Evolutionary conservation across 2,888 invertebrate genomes (phyloP).

Genomic region (Orchesella flavescens): DNA sequence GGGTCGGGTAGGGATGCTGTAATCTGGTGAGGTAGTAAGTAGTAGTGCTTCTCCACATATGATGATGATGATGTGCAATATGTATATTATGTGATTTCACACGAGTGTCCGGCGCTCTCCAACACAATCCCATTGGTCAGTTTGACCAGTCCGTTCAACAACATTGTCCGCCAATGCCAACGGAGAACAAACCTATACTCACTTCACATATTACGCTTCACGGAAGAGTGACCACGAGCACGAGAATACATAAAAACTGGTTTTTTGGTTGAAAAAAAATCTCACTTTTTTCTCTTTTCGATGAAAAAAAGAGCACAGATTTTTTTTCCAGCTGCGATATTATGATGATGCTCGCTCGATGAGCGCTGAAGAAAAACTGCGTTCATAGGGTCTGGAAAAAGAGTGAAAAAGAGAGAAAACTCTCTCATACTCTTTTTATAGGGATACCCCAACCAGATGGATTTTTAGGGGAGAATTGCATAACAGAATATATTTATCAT

Average conservation of each 20-base stretch:
- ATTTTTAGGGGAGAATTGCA: neutral
- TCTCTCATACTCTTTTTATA: neutral
- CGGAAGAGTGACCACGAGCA: constrained; percentile 1
- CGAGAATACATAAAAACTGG: neutral
- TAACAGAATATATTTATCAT: neutral
- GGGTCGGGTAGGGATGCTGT: too few species aligned
- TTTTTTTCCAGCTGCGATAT: constrained; percentile 25
- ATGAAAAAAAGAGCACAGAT: constrained; percentile 3
- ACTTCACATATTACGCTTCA: neutral
- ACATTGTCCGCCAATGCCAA: too few species aligned
- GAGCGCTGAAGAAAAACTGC: constrained; percentile 51
- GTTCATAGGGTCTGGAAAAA: constrained; percentile 27
- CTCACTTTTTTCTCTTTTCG: neutral
- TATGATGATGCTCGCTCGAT: constrained; percentile 48
- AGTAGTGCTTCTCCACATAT: too few species aligned
- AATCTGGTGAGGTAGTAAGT: too few species aligned
- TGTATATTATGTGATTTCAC: constrained; percentile 4
- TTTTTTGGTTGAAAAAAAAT: constrained; percentile 6
- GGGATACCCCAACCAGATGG: too few species aligned
- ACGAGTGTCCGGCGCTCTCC: neutral
- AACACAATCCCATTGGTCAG: neutral
- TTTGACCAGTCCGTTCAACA: constrained; percentile 20
- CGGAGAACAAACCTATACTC: too few species aligned
- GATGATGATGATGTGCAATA: neutral
- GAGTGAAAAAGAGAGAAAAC: constrained; percentile 23